A percentile compares a stretch with the other conserved stretches of the same genome.
These are phyloP conservation scores for Chaetodon trifasciatus DNA, from an alignment of 2,797 vertebrate species.

Conservation along the genomic window DNA sequence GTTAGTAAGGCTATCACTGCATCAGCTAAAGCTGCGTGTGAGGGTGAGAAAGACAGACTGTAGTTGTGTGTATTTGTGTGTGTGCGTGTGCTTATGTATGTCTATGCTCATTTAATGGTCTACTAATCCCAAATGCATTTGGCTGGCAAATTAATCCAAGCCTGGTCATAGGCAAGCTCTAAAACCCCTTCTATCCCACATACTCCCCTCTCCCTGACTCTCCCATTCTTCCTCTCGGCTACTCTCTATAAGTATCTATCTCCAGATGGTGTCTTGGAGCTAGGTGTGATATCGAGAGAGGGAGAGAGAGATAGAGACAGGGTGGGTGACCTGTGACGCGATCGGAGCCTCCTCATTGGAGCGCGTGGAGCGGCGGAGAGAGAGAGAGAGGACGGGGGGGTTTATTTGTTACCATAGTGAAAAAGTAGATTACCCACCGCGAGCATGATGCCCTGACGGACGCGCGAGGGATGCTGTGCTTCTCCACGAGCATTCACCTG, in stretches of 20 bases:
- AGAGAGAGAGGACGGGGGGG: slow-evolving; percentile 41
- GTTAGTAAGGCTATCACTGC: slow-evolving; percentile 69
- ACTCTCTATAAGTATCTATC: slow-evolving; percentile 70
- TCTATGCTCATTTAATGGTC: slow-evolving; percentile 83
- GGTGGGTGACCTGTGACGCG: slow-evolving; percentile 64
- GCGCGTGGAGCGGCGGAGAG: slow-evolving; percentile 39
- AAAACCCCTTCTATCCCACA: slow-evolving; percentile 64
- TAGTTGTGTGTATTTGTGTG: slow-evolving; percentile 21
- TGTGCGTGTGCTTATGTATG: slow-evolving; percentile 32
- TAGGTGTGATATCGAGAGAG: slow-evolving; percentile 71
- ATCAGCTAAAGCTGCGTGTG: slow-evolving; percentile 57
- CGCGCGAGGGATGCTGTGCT: slow-evolving; percentile 65
- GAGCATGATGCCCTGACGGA: slow-evolving; percentile 73
- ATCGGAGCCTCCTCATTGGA: slow-evolving; percentile 70
- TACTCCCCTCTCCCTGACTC: slow-evolving; percentile 35
- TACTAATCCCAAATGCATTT: slow-evolving; percentile 87
- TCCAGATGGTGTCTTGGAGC: slow-evolving; percentile 80
- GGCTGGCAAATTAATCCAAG: slow-evolving; percentile 86
- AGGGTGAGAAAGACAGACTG: slow-evolving; percentile 2
- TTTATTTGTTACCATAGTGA: slow-evolving; percentile 85
- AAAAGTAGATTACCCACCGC: slow-evolving; percentile 82
- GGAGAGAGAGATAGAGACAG: slow-evolving; percentile 35
- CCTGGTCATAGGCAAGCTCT: slow-evolving; percentile 78
- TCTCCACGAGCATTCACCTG: slow-evolving; percentile 65
- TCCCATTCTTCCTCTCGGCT: slow-evolving; percentile 50